Evolutionary conservation across 2,113 vertebrate genomes (phyloP).

Genomic region (Rhabdomys dilectus): DNA sequence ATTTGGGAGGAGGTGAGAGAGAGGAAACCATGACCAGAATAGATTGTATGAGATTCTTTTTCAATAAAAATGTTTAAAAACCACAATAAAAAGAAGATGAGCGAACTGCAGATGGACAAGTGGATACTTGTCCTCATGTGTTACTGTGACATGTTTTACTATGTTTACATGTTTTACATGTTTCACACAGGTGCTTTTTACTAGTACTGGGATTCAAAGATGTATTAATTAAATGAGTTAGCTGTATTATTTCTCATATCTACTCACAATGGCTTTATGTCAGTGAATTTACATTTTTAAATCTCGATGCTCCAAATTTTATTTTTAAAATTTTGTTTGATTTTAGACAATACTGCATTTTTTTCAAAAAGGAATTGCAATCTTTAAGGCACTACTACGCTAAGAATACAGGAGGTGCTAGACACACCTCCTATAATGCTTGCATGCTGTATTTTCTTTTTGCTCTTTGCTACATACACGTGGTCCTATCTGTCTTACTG

Average conservation of each 20-base stretch:
- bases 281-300: constrained; percentile 40
- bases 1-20: not conserved
- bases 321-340: constrained; percentile 26
- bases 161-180: too few species aligned
- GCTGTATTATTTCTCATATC: not conserved
- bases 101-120: not conserved
- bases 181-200: not conserved
- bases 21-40: not conserved
- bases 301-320: not conserved
- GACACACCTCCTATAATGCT: not conserved
- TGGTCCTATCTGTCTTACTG: constrained; percentile 25
- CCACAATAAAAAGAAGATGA: not conserved
- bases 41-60: not conserved
- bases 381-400: not conserved
- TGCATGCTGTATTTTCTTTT: not conserved
- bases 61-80: not conserved
- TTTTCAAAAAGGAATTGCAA: not conserved
- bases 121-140: not conserved
- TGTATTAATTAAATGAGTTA: not conserved
- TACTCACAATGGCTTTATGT: not conserved
- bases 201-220: not conserved
- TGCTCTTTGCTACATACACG: constrained; percentile 45
- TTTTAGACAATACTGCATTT: not conserved
- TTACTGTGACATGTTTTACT: too few species aligned
- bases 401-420: not conserved